phyloP scores from a whole-genome alignment of 1,140 invertebrate species.

The Zaprionus davidi region DNA sequence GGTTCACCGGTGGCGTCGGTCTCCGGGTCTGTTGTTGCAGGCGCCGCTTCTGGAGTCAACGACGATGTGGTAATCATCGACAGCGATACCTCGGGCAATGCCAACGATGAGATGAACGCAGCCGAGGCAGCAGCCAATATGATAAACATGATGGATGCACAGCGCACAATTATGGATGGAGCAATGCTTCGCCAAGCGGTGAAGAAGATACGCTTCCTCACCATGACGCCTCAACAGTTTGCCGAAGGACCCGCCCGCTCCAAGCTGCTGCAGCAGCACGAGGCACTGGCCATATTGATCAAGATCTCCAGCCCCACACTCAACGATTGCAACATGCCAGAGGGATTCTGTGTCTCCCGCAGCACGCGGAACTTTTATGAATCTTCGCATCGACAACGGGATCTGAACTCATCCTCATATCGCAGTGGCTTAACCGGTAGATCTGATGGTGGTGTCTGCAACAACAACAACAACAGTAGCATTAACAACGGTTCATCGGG shows the following conservation, averaged over 20 bases:
- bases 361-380: constrained; percentile 73
- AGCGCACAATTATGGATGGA: constrained; percentile 70
- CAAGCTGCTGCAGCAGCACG: constrained; percentile 88
- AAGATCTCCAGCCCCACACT: constrained; percentile 89
- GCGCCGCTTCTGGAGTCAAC: neutral
- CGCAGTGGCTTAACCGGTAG: constrained; percentile 12
- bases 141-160: constrained; percentile 74
- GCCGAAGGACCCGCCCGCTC: constrained; percentile 91
- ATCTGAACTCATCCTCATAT: constrained; percentile 60
- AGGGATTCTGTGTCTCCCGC: constrained; percentile 87
- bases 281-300: constrained; percentile 92
- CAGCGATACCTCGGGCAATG: constrained; percentile 70
- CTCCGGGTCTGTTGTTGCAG: neutral
- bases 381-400: constrained; percentile 57
- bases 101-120: constrained; percentile 43
- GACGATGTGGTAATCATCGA: constrained; percentile 76
- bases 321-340: constrained; percentile 88
- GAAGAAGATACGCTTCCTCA: constrained; percentile 90
- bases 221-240: constrained; percentile 91
- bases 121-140: constrained; percentile 59
- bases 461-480: constrained; percentile 2
- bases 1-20: neutral
- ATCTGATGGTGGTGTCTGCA: constrained; percentile 17
- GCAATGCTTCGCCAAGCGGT: constrained; percentile 85
- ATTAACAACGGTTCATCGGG: neutral